Base-by-base conservation (phyloP, 1,140 invertebrate genomes). In the Danaus melanippus region DNA sequence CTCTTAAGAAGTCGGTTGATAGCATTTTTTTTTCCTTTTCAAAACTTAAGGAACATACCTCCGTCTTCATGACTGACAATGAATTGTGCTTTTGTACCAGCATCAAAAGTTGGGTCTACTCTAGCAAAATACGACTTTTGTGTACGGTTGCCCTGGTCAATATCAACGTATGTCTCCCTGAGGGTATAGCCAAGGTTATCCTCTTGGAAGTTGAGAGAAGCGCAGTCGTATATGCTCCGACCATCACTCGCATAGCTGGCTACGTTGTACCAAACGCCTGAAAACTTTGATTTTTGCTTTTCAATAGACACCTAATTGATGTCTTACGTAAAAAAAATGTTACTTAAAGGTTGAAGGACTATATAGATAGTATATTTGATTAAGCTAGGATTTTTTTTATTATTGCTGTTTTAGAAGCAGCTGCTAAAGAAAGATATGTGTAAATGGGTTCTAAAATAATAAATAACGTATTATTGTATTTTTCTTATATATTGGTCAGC, bases 71-170 rank as follows among this genome's bases (percentile, higher is more conserved):
- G 68, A 39, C 84, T 86, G 12, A 86, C 73, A 21, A 86, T 81
- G 41, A 86, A 86, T 51, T 79, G 68, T 0, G 81, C 84, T 42
- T 69, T 81, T 39, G 71, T 81, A 15, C 74, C 82, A 49, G 80
- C 80, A 58, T 84, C 82, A 57, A 84, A 86, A 7, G 80, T 84
- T 0, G 84, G 84, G 45, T 86, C 84, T 0, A 86, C 82, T 50
- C 84, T 81, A 4, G 84, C 81, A 7, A 83, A 76, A 59, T 86
- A 85, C 0, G 71, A 74, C 61, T 85, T 84, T 51, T 86, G 80
- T 8, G 80, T 84, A 12, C 79, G 74, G 46, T 84, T 84, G 1
- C 71, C 79, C n/a, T 74, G 57, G 46, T 78, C 77, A 0, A 64
- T 11, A n/a, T 75, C 71, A 1, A 86, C 74, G 46, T 79, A 86